Evolutionary conservation across 1,140 invertebrate species (phyloP), one percentile per base, ranked within the genome.

Genomic region (Drosophila rhopaloa): DNA sequence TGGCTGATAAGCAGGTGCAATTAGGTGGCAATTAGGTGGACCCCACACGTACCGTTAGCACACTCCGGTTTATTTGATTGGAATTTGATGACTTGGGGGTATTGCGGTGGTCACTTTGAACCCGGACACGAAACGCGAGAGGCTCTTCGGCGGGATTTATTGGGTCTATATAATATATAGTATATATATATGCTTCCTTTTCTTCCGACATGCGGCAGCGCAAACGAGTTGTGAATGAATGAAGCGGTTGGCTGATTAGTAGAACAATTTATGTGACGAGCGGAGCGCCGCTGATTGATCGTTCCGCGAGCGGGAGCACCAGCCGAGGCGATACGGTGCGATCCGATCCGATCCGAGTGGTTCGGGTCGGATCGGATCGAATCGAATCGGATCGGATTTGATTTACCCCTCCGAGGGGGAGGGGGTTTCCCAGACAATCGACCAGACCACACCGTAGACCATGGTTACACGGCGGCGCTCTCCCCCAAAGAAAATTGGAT

Each of bases 201-300:
- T 16, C 41, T 61, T 67, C 38, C 37, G 50, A 60, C 79, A 38
- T 83, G 67, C 80, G 84, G 72, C 76, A 63, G 50, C 62, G 60
- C 74, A 74, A 89, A 88, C 84, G 84, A 88, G 84, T 88, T 88
- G 84, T 88, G 80, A 88, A 88, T 88, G 84, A 88, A 89, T 88
- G 85, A 78, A 83, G 61, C 82, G 43, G 58, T 61, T 59, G 81
- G 43, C 58, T 63, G 80, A 80, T 89, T 78, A 88, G 63, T 81
- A 62, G 67, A 89, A 81, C 73, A 71, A 81, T 88, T 84, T 88
- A 88, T 88, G 72, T 80, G 83, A 59, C 79, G 65, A 67, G 32
- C 38, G 59, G 29, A 32, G 7, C 24, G 47, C 43, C 51, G 50
- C 56, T 80, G 84, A 83, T 89, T 83, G 84, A 88, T 88, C 73